Evolutionary conservation across 2,113 vertebrate species (phyloP), one percentile per base, ranked within the genome.

Genomic region (Heloderma charlesbogerti): DNA sequence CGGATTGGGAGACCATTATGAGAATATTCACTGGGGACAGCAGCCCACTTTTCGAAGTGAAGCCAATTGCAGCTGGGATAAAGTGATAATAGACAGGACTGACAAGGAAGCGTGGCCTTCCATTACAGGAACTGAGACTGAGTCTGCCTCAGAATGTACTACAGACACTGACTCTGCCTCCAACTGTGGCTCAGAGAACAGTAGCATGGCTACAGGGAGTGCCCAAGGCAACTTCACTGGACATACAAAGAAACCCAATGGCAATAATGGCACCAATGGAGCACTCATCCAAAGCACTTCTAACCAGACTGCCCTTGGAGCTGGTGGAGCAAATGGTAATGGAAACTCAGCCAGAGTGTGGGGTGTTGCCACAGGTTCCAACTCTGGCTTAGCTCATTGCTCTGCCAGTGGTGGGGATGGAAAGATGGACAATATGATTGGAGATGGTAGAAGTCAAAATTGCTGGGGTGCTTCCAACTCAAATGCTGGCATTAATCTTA

Each of bases 151-250:
- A 98, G 99, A 98, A 99, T 99, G 99, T 97, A 97, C 98, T 96
- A 94, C 97, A 93, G 98, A 98, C 97, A 97, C 97, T 98, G 98
- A 98, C 97, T 96, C 97, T 94, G 98, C 97, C 97, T 97, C 97
- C 97, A 96, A 96, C 97, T 98, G 97, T 95, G 97, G 98, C 97
- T 96, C 97, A 93, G 98, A 99, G 96, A 98, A 96, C 95, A 98
- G 97, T 97, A 99, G 98, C 97, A 99, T 99, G 99, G 99, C 99
- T 97, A 98, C 99, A 94, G 98, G 98, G 97, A 97, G 98, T 92
- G 98, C 98, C 97, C 99, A 98, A 96, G 98, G 98, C 98, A 98
- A 98, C 98, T 98, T 99, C 97, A 94, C 98, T 89, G 98, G 98
- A 96, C 99, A 98, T 87, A 90, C 96, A 96, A 98, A 97, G 96